Conservation (phyloP, 1,140 invertebrate genomes). For the Saccostrea cuccullata region DNA sequence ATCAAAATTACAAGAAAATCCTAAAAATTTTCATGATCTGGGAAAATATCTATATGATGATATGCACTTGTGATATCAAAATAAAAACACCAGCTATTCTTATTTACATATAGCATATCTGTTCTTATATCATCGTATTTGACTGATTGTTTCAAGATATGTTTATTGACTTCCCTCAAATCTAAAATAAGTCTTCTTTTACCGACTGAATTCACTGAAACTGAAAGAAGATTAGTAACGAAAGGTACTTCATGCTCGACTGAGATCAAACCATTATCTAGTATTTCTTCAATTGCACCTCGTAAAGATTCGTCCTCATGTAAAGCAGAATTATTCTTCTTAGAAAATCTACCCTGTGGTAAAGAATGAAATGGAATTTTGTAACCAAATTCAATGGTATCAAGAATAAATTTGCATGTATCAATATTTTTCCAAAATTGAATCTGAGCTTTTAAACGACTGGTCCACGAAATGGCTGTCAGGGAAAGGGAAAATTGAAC, state of each 20-base stretch:
- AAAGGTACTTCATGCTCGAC: no score
- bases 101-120: not conserved
- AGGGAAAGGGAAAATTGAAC: no score
- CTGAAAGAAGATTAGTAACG: not conserved
- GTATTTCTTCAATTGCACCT: not conserved
- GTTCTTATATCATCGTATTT: constrained; percentile 45
- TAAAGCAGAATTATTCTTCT: no score
- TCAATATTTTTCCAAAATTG: constrained; percentile 40
- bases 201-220: not conserved
- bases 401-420: constrained; percentile 30
- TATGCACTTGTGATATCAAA: constrained; percentile 48
- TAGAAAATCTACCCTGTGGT: not conserved
- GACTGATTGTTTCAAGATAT: constrained; percentile 40
- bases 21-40: constrained; percentile 41
- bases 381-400: constrained; percentile 38
- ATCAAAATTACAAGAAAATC: constrained; percentile 45
- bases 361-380: constrained; percentile 42
- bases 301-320: no score
- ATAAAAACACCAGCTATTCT: not conserved
- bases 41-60: constrained; percentile 52
- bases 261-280: not conserved
- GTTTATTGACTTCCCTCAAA: constrained; percentile 39
- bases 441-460: constrained; percentile 13
- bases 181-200: no score
- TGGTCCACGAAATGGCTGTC: no score